Evolutionary conservation across 2,797 vertebrate genomes (phyloP).

Genomic region (Sciurus vulgaris): DNA sequence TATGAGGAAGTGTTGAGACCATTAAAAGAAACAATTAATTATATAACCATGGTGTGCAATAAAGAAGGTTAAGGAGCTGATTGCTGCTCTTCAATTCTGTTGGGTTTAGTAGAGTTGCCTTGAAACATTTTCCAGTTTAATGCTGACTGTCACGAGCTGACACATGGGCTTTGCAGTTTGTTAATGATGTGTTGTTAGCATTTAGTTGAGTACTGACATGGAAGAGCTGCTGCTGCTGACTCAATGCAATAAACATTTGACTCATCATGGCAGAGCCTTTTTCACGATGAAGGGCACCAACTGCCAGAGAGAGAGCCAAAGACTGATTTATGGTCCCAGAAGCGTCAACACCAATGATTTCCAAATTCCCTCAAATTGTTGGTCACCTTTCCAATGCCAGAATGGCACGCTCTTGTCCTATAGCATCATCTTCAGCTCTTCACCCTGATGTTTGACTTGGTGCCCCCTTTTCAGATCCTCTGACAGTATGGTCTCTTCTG

Average conservation of each 20-base stretch:
- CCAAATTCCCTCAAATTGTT: background rate
- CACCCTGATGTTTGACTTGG: background rate
- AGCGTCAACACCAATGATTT: background rate
- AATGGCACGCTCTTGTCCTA: background rate
- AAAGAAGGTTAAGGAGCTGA: background rate
- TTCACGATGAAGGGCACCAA: constrained; percentile 32
- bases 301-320: constrained; percentile 3
- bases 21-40: constrained; percentile 50
- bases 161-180: constrained; percentile 8
- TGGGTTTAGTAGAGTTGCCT: constrained; percentile 28
- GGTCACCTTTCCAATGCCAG: background rate
- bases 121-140: constrained; percentile 38
- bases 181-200: constrained; percentile 63
- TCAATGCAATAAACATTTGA: constrained; percentile 54
- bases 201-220: constrained; percentile 25
- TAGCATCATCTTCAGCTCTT: background rate
- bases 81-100: background rate
- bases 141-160: constrained; percentile 45
- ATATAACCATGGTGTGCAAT: background rate
- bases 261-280: constrained; percentile 58
- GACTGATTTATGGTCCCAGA: background rate
- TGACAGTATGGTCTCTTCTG: background rate
- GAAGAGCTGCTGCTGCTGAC: constrained; percentile 56
- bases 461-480: background rate
- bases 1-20: background rate